These are phyloP conservation scores for Noctua comes DNA, from an alignment of 2,888 invertebrate genomes.

Conservation along the genomic window DNA sequence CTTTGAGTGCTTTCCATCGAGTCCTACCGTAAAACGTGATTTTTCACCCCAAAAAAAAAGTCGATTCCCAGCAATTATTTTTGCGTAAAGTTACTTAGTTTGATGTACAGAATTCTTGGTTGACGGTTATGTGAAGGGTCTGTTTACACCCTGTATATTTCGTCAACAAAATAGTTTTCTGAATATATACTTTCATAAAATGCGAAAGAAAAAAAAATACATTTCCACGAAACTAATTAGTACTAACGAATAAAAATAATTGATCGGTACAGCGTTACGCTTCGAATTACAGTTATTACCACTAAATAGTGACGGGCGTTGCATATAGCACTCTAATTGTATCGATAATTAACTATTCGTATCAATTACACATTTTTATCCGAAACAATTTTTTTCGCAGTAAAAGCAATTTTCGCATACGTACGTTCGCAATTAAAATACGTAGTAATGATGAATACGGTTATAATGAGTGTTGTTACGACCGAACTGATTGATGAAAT, in stretches of 20 bases:
- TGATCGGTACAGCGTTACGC: slow-evolving; percentile 20
- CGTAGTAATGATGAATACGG: slow-evolving; percentile 64
- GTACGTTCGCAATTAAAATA: slow-evolving; percentile 72
- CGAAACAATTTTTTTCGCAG: slow-evolving; percentile 46
- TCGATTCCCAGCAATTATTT: too few relatives aligned
- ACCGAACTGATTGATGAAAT: slow-evolving; percentile 68
- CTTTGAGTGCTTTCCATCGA: too few relatives aligned
- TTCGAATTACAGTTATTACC: slow-evolving; percentile 49
- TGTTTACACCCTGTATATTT: not conserved
- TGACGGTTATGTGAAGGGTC: too few relatives aligned
- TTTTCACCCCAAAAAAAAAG: too few relatives aligned
- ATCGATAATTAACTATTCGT: slow-evolving; percentile 62
- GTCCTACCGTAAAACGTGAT: too few relatives aligned
- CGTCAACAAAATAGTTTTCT: not conserved
- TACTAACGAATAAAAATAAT: slow-evolving; percentile 11
- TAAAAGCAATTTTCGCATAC: slow-evolving; percentile 55
- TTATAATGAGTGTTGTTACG: slow-evolving; percentile 66
- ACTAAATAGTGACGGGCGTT: slow-evolving; percentile 57
- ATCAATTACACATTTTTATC: slow-evolving; percentile 64
- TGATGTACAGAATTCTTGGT: too few relatives aligned
- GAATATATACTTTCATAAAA: not conserved
- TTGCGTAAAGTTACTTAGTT: too few relatives aligned
- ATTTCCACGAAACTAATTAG: slow-evolving; percentile 23
- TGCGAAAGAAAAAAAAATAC: not conserved
- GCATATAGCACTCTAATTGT: slow-evolving; percentile 58